Evolutionary conservation across 2,113 vertebrate species (phyloP).

Genomic region (Chinchilla lanigera): DNA sequence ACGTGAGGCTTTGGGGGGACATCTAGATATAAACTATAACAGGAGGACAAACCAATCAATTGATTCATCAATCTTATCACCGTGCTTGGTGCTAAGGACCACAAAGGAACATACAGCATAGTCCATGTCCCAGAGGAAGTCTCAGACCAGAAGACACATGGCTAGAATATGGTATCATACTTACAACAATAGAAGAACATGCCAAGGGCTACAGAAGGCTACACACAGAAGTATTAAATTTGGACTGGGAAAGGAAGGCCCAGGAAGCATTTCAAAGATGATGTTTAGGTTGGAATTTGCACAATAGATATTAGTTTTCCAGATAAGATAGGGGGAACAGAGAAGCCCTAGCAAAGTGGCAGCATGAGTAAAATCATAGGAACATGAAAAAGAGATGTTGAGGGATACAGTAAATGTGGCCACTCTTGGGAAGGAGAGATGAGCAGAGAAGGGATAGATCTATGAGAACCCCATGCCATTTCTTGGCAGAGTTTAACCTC

Average conservation of each 20-base stretch:
- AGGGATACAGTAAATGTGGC: accelerated
- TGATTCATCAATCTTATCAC: neutral
- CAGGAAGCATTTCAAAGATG: neutral
- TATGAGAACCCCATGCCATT: accelerated
- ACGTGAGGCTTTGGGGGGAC: neutral
- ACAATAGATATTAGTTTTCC: neutral
- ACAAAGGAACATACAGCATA: neutral
- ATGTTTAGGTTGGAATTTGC: neutral
- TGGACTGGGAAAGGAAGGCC: neutral
- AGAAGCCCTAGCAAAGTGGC: neutral
- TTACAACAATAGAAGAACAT: neutral
- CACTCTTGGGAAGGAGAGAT: neutral
- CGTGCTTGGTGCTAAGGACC: neutral
- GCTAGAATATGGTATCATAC: accelerated
- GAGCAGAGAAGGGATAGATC: accelerated
- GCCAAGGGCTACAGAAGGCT: neutral
- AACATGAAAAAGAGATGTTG: too few relatives aligned
- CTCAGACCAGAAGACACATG: neutral
- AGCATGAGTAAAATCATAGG: neutral
- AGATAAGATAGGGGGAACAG: neutral
- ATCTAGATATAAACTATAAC: neutral
- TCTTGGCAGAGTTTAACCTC: neutral
- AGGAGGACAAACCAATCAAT: neutral
- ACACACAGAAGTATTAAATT: too few relatives aligned
- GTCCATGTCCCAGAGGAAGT: neutral